Evolutionary conservation across 2,797 vertebrate species (phyloP), one percentile per base, ranked within the genome.

Genomic region (Pseudopleuronectes americanus): DNA sequence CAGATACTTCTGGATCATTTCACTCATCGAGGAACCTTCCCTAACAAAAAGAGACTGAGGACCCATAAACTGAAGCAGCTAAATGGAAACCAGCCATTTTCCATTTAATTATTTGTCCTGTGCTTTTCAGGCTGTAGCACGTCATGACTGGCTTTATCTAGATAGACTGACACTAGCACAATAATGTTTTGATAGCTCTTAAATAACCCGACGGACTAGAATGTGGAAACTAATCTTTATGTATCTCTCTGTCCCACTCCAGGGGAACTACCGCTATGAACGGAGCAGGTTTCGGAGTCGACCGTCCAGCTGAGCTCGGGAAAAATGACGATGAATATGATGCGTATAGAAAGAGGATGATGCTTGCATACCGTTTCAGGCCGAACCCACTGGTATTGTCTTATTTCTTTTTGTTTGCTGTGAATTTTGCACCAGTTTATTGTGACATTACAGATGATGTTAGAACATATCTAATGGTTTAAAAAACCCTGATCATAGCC

Each of bases 331-430:
- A 99, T 0, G 98, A 99, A 81, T 99, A 97, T 0, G 97, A 99
- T 38, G 98, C 98, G 0, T 99, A 96, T 84, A 95, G 98, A 6
- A 99, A 99, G 78, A 94, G 98, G 62, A 99, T 99, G 98, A 99
- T 99, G 98, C 92, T 99, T 33, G 97, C 97, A 0, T 99, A 99
- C 79, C 95, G 98, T 41, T 99, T 99, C 94, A 94, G 97, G 61
- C 97, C 97, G 10, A 99, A 99, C 77, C 97, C 97, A 0, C 73
- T 99, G 96, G 97, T 99, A 90, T 12, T 12, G 12, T 38, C 36
- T 33, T 17, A 26, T 57, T 66, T 6, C 78, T 67, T 74, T 64
- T n/a, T 38, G 6, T 24, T 65, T 41, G 22, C 8, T 56, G 24
- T 58, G 23, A 61, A 55, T 67, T 55, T 55, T 57, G 4, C 9